Percentiles rank a stretch among this genome's conserved stretches.
phyloP scores from a whole-genome alignment of 2,888 invertebrate genomes.

The Acleris sparsana region DNA sequence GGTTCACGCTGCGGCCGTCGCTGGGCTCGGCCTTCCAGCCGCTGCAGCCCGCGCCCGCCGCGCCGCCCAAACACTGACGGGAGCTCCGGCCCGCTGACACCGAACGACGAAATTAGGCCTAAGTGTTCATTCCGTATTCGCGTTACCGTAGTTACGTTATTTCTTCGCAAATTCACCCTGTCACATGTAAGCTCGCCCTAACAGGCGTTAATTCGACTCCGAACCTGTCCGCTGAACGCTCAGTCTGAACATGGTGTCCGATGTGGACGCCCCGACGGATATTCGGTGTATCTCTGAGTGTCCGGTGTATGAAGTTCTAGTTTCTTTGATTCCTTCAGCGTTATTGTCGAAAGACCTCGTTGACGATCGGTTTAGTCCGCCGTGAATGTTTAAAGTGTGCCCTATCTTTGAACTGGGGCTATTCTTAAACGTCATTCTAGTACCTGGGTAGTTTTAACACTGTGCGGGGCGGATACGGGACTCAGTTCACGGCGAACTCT shows the following conservation, averaged over 20 bases:
- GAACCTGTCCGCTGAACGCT: too few species aligned
- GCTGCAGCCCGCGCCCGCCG: slow-evolving; percentile 71
- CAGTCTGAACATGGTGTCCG: too few species aligned
- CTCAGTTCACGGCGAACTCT: neutral
- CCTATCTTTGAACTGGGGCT: neutral
- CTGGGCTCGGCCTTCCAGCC: slow-evolving; percentile 92
- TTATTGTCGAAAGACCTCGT: too few species aligned
- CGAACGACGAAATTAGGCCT: neutral
- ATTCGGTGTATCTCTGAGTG: too few species aligned
- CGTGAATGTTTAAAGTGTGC: neutral
- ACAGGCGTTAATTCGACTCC: too few species aligned
- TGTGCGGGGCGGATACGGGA: too few species aligned
- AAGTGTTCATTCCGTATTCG: slow-evolving; percentile 1
- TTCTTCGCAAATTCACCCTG: too few species aligned
- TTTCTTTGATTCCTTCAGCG: too few species aligned
- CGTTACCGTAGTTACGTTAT: neutral
- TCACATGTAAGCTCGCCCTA: too few species aligned
- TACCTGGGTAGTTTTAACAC: neutral
- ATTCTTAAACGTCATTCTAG: neutral
- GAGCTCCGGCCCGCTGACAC: slow-evolving; percentile 13
- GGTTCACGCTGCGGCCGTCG: slow-evolving; percentile 91
- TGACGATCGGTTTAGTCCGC: too few species aligned
- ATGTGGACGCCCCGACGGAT: too few species aligned
- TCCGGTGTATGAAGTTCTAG: too few species aligned
- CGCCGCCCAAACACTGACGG: slow-evolving; percentile 38